These are phyloP conservation scores for Drosophila kuntzei DNA, from an alignment of 2,888 invertebrate genomes.

Conservation along the genomic window DNA sequence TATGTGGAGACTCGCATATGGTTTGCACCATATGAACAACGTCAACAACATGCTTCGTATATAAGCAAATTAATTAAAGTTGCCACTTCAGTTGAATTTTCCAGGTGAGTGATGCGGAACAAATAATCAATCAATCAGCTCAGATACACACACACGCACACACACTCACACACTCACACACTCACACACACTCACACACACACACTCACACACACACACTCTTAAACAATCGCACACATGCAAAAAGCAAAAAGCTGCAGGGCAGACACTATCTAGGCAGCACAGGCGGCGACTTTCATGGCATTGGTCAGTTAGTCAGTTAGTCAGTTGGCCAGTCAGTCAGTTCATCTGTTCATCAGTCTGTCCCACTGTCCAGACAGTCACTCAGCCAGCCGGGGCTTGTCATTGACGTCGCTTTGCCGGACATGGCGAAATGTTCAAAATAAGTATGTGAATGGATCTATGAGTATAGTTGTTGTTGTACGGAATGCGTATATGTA, in stretches of 20 bases:
- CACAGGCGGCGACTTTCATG: conserved; percentile 65
- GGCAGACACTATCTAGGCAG: conserved; percentile 69
- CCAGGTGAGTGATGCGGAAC: conserved; percentile 85
- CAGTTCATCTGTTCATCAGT: conserved; percentile 22
- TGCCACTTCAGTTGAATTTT: conserved; percentile 85
- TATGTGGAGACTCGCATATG: conserved; percentile 20
- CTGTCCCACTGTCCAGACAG: conserved; percentile 39
- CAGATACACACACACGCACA: conserved; percentile 50
- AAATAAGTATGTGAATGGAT: conserved; percentile 68
- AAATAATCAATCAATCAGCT: conserved; percentile 85
- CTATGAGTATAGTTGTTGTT: conserved; percentile 18
- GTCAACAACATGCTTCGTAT: conserved; percentile 48
- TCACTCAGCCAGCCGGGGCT: conserved; percentile 67
- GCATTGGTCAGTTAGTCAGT: conserved; percentile 54
- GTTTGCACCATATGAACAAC: conserved; percentile 38
- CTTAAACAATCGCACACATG: conserved; percentile 27
- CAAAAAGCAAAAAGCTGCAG: conserved; percentile 66
- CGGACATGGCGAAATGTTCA: conserved; percentile 75
- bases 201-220: conserved; percentile 4
- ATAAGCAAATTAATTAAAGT: conserved; percentile 83
- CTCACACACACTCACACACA: conserved; percentile 12
- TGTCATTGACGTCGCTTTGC: conserved; percentile 73
- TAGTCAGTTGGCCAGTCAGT: conserved; percentile 42
- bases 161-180: conserved; percentile 36
- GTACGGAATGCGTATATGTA: conserved; percentile 66